Evolutionary conservation across 2,797 vertebrate genomes (phyloP).

Genomic region (Euthynnus affinis): DNA sequence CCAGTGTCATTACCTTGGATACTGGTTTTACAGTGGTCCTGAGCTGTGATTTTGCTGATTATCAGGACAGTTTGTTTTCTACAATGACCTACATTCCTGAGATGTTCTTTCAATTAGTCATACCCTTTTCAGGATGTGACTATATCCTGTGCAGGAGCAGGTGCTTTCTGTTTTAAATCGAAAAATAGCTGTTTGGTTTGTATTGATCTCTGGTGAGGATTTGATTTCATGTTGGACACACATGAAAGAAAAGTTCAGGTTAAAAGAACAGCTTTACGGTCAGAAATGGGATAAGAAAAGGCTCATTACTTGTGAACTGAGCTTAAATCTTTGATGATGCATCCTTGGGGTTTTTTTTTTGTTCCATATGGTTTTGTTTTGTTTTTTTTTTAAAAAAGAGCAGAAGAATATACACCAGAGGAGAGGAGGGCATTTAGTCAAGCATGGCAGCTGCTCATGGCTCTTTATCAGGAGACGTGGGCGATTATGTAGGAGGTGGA

Average conservation of each 20-base stretch:
- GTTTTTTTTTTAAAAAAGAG: neutral
- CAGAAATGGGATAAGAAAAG: neutral
- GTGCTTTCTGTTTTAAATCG: neutral
- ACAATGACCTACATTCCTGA: slow-evolving; percentile 27
- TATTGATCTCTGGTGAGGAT: neutral
- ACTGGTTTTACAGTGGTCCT: neutral
- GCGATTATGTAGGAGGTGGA: slow-evolving; percentile 78
- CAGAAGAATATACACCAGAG: slow-evolving; percentile 39
- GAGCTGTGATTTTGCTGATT: slow-evolving; percentile 14
- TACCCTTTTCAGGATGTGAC: neutral
- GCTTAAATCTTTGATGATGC: slow-evolving; percentile 28
- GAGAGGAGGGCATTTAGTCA: slow-evolving; percentile 62
- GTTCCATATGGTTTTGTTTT: slow-evolving; percentile 22
- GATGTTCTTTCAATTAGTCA: slow-evolving; percentile 4
- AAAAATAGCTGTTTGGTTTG: neutral
- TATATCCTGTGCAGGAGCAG: neutral
- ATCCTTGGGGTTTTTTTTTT: slow-evolving; percentile 31
- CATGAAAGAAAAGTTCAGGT: neutral
- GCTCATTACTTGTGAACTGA: slow-evolving; percentile 24
- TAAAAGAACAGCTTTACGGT: neutral
- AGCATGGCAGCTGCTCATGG: slow-evolving; percentile 67
- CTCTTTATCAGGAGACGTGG: slow-evolving; percentile 74
- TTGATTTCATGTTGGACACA: slow-evolving; percentile 10
- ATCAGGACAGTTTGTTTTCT: slow-evolving; percentile 13
- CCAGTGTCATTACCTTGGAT: slow-evolving; percentile 5